These are phyloP conservation scores for Amblyraja radiata DNA, from an alignment of 2,797 vertebrate species.

Conservation along the genomic window DNA sequence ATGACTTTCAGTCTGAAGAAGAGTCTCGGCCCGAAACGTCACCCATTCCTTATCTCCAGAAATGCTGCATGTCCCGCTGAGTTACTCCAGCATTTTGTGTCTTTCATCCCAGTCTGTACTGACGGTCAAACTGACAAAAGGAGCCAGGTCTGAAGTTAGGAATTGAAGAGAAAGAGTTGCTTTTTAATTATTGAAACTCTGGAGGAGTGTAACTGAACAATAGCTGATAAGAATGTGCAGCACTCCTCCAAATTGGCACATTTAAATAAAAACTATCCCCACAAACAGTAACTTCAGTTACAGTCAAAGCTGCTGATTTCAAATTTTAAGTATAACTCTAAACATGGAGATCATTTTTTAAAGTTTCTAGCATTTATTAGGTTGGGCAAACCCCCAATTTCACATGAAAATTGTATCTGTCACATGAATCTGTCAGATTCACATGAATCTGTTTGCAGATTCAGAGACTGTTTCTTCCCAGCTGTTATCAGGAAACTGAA, in stretches of 20 bases:
- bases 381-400: not conserved
- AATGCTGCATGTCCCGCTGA: no score
- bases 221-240: not conserved
- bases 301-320: slow-evolving; percentile 1
- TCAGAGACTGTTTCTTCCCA: no score
- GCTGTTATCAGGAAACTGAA: no score
- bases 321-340: not conserved
- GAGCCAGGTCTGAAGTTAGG: not conserved
- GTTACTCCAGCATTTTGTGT: no score
- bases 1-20: no score
- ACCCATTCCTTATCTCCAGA: no score
- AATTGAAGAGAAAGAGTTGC: not conserved
- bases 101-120: no score
- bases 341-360: not conserved
- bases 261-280: not conserved
- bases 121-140: not conserved
- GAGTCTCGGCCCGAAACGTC: no score
- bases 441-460: no score
- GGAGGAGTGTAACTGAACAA: not conserved
- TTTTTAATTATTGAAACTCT: not conserved
- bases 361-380: not conserved
- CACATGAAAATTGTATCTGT: not conserved
- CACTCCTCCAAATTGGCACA: not conserved
- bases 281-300: not conserved
- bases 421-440: no score